A percentile compares a stretch with the other conserved stretches of the same genome.
These are phyloP conservation scores for Tragelaphus oryx DNA, from an alignment of 2,797 vertebrate genomes.

Conservation along the genomic window DNA sequence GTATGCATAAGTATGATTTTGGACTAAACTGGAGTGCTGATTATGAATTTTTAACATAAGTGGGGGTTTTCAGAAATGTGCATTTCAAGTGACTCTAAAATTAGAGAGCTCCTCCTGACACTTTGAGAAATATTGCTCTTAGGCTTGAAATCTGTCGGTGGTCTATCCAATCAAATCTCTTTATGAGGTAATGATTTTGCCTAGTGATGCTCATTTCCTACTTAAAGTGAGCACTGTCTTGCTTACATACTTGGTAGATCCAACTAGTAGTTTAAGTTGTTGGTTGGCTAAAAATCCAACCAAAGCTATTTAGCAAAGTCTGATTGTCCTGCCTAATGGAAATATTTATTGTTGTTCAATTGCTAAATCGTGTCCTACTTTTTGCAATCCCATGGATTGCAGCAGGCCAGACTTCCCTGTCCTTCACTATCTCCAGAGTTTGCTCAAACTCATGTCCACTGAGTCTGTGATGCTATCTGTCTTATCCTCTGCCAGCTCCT, in stretches of 20 bases:
- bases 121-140: slow-evolving; percentile 14
- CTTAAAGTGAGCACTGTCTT: background rate
- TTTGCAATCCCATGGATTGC: background rate
- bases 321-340: background rate
- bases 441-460: background rate
- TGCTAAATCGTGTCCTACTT: background rate
- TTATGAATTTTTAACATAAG: background rate
- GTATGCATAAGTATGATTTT: background rate
- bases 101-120: background rate
- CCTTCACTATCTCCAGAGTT: background rate
- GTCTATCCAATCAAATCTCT: background rate
- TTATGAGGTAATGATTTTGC: background rate
- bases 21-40: background rate
- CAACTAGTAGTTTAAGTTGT: background rate
- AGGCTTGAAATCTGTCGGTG: background rate
- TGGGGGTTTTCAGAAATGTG: background rate
- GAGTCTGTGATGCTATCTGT: background rate
- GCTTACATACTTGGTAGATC: background rate
- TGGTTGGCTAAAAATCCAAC: background rate
- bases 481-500: background rate
- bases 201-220: background rate
- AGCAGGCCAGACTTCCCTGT: background rate
- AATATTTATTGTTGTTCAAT: background rate
- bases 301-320: slow-evolving; percentile 23
- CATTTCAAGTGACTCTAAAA: slow-evolving; percentile 7